Evolutionary conservation across 2,797 vertebrate species (phyloP), one percentile per base, ranked within the genome.

Genomic region (Labroides dimidiatus): DNA sequence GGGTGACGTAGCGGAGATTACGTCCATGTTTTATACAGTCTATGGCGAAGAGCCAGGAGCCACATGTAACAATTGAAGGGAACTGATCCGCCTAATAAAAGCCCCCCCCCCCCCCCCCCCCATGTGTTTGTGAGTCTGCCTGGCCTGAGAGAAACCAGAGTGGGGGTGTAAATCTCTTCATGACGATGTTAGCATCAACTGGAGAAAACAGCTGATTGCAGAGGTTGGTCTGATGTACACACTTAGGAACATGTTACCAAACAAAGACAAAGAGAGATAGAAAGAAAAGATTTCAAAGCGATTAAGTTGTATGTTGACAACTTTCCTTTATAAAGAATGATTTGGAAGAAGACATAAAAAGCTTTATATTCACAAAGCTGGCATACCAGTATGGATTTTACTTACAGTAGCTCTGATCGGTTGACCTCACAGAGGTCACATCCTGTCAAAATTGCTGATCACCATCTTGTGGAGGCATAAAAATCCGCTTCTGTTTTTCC

Each of bases 21-120:
- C n/a, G n/a, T n/a, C n/a, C n/a, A n/a, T n/a, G n/a, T n/a, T n/a
- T n/a, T n/a, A n/a, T n/a, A n/a, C n/a, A n/a, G n/a, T n/a, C n/a
- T n/a, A n/a, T n/a, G 76, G 73, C 81, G 85, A 76, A 78, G 74
- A 82, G 52, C 56, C 80, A 64, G 33, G 45, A 79, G 39, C 65
- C 60, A 48, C 66, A 68, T 24, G 52, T 44, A 80, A 86, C 74
- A 84, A 86, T 81, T 75, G 84, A 71, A 50, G n/a, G 63, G 70
- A 84, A 72, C 78, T 72, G 78, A 75, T 67, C 61, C 68, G 14
- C 45, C 52, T 19, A 23, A 80, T 75, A 84, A 87, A 88, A 80
- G 69, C 6, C 20, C 55, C 51, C 71, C 47, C 55, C 4, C 2
- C 62, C 71, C 48, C 6, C 20, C 55, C 51, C 71, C 47, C 55